Percentiles rank a stretch among this genome's conserved stretches.
phyloP scores from a whole-genome alignment of 1,140 invertebrate species.

The Drosophila melanogaster region DNA sequence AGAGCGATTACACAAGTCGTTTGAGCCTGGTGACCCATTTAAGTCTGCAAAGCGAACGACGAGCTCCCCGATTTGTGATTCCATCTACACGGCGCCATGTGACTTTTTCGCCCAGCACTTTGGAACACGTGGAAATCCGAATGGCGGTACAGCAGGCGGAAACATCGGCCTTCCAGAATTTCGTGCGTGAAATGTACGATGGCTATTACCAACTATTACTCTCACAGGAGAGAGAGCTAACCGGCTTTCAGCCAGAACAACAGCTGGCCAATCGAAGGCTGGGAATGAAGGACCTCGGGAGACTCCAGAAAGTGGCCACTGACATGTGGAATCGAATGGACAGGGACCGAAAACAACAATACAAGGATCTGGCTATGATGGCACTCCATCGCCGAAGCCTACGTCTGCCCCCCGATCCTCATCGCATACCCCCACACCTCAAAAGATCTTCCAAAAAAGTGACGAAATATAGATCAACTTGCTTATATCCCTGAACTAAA shows the following conservation, averaged over 20 bases:
- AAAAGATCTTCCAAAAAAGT: not conserved
- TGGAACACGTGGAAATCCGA: slow-evolving; percentile 9
- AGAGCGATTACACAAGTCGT: not conserved
- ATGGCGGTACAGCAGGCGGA: slow-evolving; percentile 2
- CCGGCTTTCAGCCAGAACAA: not conserved
- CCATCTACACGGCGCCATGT: slow-evolving; percentile 14
- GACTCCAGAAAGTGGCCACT: slow-evolving; percentile 10
- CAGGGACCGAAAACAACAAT: slow-evolving; percentile 1
- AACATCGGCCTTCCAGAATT: slow-evolving; percentile 25
- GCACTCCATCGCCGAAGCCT: not conserved
- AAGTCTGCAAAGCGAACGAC: not conserved
- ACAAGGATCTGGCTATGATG: slow-evolving; percentile 17
- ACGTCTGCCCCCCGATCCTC: slow-evolving; percentile 23
- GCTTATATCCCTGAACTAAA: not conserved
- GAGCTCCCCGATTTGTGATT: not conserved
- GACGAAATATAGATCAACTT: not conserved
- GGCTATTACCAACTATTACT: slow-evolving; percentile 16
- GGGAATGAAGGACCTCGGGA: slow-evolving; percentile 3
- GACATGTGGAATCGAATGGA: slow-evolving; percentile 23
- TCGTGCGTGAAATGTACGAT: slow-evolving; percentile 23
- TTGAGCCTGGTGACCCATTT: not conserved
- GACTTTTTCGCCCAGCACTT: slow-evolving; percentile 23
- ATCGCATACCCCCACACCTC: not conserved
- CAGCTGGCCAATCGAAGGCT: slow-evolving; percentile 1
- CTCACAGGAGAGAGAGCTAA: not conserved